phyloP scores from a whole-genome alignment of 2,797 vertebrate species.

The Carcharodon carcharias region DNA sequence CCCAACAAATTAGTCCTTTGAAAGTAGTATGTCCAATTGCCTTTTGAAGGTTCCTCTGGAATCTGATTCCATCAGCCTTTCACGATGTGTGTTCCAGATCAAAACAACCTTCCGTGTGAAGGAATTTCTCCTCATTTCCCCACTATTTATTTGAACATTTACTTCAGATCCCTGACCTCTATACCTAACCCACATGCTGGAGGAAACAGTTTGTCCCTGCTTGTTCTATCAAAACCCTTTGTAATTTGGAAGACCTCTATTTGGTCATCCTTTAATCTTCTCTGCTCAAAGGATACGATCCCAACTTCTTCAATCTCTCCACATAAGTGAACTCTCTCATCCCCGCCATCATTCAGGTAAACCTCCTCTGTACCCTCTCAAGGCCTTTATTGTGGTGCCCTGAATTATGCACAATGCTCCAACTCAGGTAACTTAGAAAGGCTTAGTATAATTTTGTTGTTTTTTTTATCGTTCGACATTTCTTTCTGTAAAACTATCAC shows the following conservation, averaged over 20 bases:
- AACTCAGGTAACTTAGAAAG: neutral
- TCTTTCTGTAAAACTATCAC: neutral
- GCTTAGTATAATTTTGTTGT: neutral
- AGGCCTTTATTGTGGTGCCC: neutral
- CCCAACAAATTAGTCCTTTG: neutral
- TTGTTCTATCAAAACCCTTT: neutral
- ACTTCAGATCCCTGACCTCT: neutral
- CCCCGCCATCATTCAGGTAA: neutral
- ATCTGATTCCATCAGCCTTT: neutral
- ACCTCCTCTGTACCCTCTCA: neutral
- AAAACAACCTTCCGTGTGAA: neutral
- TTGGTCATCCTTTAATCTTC: neutral
- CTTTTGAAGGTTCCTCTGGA: neutral
- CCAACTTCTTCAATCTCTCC: neutral
- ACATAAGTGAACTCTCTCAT: neutral
- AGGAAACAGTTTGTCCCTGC: neutral
- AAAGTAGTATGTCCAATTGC: neutral
- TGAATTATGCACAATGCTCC: neutral
- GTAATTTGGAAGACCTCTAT: neutral
- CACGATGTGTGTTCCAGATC: neutral
- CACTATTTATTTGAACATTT: neutral
- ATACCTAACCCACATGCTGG: neutral
- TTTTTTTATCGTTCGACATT: neutral
- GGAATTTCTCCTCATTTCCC: neutral
- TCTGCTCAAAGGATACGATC: neutral